phyloP scores from a whole-genome alignment of 2,888 invertebrate genomes.

The Beris morrisii region DNA sequence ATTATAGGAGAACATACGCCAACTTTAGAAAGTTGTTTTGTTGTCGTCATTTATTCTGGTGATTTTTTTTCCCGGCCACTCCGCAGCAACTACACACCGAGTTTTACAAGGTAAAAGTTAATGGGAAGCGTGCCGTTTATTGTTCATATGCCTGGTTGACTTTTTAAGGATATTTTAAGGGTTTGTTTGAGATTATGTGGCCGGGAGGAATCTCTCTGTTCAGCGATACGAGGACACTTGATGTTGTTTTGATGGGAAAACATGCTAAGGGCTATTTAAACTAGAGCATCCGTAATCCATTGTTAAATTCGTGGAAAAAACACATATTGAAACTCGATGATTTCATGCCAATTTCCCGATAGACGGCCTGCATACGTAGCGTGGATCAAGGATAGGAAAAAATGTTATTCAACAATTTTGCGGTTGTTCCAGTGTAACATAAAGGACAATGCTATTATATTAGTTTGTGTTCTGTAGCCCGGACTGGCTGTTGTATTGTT shows the following conservation, averaged over 20 bases:
- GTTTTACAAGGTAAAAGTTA: slow-evolving; percentile 11
- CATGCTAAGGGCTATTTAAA: no score
- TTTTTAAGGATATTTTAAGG: neutral
- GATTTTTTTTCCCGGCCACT: slow-evolving; percentile 1
- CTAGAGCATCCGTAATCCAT: no score
- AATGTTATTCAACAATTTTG: slow-evolving; percentile 18
- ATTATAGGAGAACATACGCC: slow-evolving; percentile 11
- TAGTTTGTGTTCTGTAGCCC: slow-evolving; percentile 1
- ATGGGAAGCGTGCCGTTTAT: slow-evolving; percentile 12
- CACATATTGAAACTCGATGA: no score
- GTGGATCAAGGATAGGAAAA: slow-evolving; percentile 1
- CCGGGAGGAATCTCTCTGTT: slow-evolving; percentile 10
- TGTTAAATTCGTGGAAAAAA: no score
- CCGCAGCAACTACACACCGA: no score
- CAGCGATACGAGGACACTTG: neutral
- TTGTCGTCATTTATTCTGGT: slow-evolving; percentile 8
- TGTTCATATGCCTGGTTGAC: no score
- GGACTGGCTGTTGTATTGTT: no score
- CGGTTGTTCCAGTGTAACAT: neutral
- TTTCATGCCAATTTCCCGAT: no score
- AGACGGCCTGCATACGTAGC: neutral
- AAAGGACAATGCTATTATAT: slow-evolving; percentile 10
- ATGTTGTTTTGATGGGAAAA: neutral
- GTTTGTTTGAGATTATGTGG: neutral
- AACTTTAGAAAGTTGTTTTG: slow-evolving; percentile 20